These are phyloP conservation scores for Syngnathus floridae DNA, from an alignment of 2,113 vertebrate species.

Conservation along the genomic window DNA sequence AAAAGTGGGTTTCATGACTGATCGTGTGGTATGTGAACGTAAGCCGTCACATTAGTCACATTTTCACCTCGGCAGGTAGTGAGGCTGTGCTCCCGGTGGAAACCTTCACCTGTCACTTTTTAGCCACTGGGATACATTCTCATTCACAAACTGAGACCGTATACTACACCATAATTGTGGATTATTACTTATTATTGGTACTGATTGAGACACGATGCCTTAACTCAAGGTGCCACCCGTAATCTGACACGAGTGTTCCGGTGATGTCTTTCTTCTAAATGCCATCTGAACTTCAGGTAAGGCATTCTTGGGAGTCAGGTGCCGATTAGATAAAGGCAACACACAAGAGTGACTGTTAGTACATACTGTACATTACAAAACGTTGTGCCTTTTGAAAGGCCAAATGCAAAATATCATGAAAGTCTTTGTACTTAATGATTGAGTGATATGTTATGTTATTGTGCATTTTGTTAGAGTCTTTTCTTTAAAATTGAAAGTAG, in stretches of 20 bases:
- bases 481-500: background rate
- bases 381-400: background rate
- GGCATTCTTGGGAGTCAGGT: conserved; percentile 9
- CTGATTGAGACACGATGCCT: conserved; percentile 1
- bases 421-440: background rate
- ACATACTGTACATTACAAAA: background rate
- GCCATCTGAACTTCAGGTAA: conserved; percentile 47
- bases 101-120: conserved; percentile 18
- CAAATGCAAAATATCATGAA: background rate
- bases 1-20: conserved; percentile 58
- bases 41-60: conserved; percentile 7
- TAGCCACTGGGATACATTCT: conserved; percentile 4
- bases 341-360: background rate
- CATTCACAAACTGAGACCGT: background rate
- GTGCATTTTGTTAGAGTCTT: background rate
- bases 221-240: background rate
- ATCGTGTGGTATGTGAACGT: conserved; percentile 38
- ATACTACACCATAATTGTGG: background rate
- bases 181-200: conserved; percentile 1
- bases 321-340: background rate
- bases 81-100: background rate
- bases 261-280: conserved; percentile 4
- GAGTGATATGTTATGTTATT: background rate
- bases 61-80: conserved; percentile 11
- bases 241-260: background rate